phyloP scores from a whole-genome alignment of 2,113 vertebrate genomes.

The Takifugu flavidus region DNA sequence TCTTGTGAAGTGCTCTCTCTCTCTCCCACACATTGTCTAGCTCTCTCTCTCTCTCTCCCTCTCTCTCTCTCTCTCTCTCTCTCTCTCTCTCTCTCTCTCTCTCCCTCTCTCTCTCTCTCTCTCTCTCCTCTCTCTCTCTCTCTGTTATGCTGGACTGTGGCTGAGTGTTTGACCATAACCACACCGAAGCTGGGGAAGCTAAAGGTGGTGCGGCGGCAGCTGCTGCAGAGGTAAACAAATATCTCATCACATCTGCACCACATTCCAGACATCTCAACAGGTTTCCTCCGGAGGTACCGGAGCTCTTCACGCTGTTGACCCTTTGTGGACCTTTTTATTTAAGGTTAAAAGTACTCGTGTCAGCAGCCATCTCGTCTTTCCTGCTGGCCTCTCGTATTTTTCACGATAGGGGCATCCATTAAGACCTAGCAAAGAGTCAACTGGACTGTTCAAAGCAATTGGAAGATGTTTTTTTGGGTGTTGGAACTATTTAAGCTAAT shows the following conservation, averaged over 20 bases:
- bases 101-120: constrained; percentile 9
- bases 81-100: constrained; percentile 6
- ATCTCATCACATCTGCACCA: no score
- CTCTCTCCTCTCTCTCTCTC: not conserved
- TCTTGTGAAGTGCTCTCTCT: not conserved
- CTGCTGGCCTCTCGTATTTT: no score
- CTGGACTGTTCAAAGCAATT: no score
- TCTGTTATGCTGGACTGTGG: constrained; percentile 66
- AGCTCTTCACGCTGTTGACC: no score
- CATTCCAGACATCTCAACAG: not conserved
- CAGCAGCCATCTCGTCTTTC: no score
- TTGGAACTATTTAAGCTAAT: no score
- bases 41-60: not conserved
- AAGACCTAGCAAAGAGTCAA: no score
- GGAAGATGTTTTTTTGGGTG: no score
- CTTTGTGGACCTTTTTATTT: no score
- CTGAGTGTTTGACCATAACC: constrained; percentile 65
- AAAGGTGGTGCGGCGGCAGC: constrained; percentile 79
- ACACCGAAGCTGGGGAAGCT: constrained; percentile 80
- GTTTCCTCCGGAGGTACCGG: no score
- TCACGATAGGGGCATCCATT: no score
- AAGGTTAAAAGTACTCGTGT: no score
- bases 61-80: not conserved
- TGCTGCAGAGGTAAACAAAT: constrained; percentile 77
- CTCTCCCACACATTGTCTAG: constrained; percentile 1